phyloP scores from a whole-genome alignment of 2,113 vertebrate genomes.

The Pampusana beccarii region DNA sequence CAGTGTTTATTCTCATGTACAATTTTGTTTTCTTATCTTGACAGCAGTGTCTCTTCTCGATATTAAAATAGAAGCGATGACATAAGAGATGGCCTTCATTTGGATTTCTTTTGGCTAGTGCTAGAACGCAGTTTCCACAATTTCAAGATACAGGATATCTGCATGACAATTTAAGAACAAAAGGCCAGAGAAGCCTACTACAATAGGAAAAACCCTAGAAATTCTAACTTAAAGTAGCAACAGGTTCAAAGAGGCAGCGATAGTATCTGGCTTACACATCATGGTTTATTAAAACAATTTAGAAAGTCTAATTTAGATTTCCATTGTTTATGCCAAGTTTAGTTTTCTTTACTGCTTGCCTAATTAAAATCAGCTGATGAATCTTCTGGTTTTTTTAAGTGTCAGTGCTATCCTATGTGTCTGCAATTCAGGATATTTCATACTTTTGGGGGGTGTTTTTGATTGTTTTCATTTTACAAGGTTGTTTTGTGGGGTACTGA shows the following conservation, averaged over 20 bases:
- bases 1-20: background rate
- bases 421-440: background rate
- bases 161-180: background rate
- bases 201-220: constrained; percentile 16
- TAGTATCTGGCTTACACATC: constrained; percentile 3
- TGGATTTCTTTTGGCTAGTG: background rate
- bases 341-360: background rate
- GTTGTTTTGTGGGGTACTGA: accelerated
- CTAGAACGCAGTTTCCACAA: background rate
- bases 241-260: background rate
- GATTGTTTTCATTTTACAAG: background rate
- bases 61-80: constrained; percentile 14
- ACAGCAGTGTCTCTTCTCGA: background rate
- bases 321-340: constrained; percentile 34
- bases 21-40: constrained; percentile 5
- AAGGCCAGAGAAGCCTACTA: background rate
- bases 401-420: background rate
- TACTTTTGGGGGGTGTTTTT: accelerated
- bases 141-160: constrained; percentile 3
- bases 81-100: constrained; percentile 3
- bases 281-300: constrained; percentile 60
- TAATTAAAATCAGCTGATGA: background rate
- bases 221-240: background rate
- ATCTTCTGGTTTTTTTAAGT: background rate
- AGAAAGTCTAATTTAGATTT: constrained; percentile 63